Percentiles rank a stretch among this genome's conserved stretches.
phyloP scores from a whole-genome alignment of 2,797 vertebrate genomes.

The Acipenser ruthenus region DNA sequence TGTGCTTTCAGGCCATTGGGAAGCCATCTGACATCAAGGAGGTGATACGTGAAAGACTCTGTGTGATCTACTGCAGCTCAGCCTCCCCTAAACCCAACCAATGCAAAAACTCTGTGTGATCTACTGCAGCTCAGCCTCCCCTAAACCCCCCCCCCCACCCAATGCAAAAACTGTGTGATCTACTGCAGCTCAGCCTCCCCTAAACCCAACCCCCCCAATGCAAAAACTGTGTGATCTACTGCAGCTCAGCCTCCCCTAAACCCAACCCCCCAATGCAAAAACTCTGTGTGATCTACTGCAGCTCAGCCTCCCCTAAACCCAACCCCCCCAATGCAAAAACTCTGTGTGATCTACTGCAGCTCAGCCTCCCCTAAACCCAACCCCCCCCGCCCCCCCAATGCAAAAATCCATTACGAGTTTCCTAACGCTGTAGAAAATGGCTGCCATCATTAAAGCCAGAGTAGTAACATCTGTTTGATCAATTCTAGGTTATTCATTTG shows the following conservation, averaged over 20 bases:
- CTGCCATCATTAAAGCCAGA: constrained; percentile 24
- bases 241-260: constrained; percentile 20
- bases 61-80: not conserved
- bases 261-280: constrained; percentile 3
- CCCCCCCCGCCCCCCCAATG: constrained; percentile 5
- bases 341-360: constrained; percentile 33
- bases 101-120: not conserved
- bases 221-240: constrained; percentile 31
- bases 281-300: constrained; percentile 33
- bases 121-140: not conserved
- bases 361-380: constrained; percentile 10
- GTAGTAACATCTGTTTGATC: constrained; percentile 27
- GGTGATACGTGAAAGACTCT: constrained; percentile 1
- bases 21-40: not conserved
- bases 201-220: not conserved
- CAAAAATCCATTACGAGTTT: constrained; percentile 31
- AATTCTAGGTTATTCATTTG: constrained; percentile 26
- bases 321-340: constrained; percentile 12
- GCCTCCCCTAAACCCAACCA: not conserved
- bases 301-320: constrained; percentile 14
- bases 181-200: constrained; percentile 22
- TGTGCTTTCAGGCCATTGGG: constrained; percentile 27
- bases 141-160: not conserved
- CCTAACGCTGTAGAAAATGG: constrained; percentile 29
- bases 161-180: constrained; percentile 28